Evolutionary conservation across 2,113 vertebrate genomes (phyloP), one percentile per base, ranked within the genome.

Genomic region (Podarcis cretensis): DNA sequence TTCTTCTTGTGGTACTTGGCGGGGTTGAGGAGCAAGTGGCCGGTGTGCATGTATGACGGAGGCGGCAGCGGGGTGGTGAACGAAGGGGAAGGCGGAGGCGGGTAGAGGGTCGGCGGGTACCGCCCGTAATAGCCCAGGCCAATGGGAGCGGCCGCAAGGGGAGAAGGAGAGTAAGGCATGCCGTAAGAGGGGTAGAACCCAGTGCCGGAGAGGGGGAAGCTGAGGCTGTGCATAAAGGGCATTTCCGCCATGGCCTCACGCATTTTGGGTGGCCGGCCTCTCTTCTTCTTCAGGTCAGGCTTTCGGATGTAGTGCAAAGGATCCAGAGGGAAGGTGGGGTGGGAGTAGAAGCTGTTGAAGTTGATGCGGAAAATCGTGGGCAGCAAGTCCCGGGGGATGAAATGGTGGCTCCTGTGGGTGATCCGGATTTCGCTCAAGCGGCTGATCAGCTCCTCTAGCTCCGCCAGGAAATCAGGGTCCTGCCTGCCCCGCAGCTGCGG

Each of bases 161-260:
- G 97, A 43, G 97, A 98, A 4, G 99, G 98, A 74, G 99, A 99
- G 73, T 99, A 99, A 94, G 99, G 98, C 95, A 99, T 98, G 82
- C 98, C 95, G 0, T 99, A 99, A 12, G 99, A 99, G 9, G 98
- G 98, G 84, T 99, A 99, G 95, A 99, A 99, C 14, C 98, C 97
- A 0, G 97, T 97, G 37, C 97, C 92, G 80, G 98, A 97, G 40
- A 98, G 96, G 1, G 98, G 98, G 76, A 99, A 99, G 91, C 98
- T 98, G 90, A 99, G 98, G 35, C 99, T 98, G 10, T 98, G 98
- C 96, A 99, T 97, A 89, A 99, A 99, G 2, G 99, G 98, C 97
- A 99, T 98, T 73, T 99, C 99, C 13, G 98, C 98, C 98, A 99
- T 98, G 0, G 98, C 97, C 84, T 99, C 98, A 82, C 98, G 97